These are phyloP conservation scores for Bothrops alternatus DNA, from an alignment of 2,797 vertebrate genomes.

Conservation along the genomic window DNA sequence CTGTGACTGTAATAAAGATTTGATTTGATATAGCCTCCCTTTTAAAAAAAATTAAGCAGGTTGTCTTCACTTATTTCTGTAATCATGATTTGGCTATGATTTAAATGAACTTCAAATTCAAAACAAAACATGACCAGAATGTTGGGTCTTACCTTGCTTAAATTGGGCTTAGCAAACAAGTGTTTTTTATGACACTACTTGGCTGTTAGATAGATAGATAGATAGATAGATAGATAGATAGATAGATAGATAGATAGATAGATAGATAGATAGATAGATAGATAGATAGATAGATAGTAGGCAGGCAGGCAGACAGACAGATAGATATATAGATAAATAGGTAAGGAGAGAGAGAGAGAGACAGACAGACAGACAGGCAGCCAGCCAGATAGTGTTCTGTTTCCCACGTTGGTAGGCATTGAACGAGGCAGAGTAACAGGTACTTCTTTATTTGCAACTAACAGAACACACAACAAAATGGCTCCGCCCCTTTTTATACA, in stretches of 20 bases:
- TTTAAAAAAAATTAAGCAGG: background rate
- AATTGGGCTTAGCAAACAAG: background rate
- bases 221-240: no score
- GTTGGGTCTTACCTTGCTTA: background rate
- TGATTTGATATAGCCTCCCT: background rate
- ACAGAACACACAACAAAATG: no score
- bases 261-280: no score
- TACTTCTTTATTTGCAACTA: no score
- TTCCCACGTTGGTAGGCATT: no score
- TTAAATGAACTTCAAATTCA: background rate
- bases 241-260: no score
- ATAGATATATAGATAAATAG: accelerated
- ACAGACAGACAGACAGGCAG: no score
- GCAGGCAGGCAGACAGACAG: accelerated
- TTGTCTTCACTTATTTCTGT: background rate
- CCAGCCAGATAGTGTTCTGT: no score
- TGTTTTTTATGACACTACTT: background rate
- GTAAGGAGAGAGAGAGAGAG: no score
- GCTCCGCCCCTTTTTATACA: no score
- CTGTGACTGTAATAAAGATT: background rate
- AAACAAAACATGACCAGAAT: background rate
- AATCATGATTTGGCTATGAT: background rate
- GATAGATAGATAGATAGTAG: no score
- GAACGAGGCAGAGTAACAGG: no score
- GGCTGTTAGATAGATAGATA: background rate